Evolutionary conservation across 1,140 invertebrate species (phyloP).

Genomic region (Aphis gossypii): DNA sequence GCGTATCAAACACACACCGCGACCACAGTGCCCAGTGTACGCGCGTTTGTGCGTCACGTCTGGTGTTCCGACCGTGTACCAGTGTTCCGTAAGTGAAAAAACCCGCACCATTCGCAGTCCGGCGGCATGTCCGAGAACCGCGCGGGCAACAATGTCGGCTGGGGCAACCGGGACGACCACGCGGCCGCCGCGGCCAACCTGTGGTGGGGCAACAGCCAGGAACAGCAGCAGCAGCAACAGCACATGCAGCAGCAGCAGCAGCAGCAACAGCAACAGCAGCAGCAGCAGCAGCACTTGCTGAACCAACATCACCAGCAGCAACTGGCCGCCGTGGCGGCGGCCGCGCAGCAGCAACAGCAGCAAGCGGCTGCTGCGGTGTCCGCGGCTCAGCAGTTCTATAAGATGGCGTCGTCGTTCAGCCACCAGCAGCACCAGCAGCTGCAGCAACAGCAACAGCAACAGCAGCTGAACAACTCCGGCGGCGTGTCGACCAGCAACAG

Average conservation of each 20-base stretch:
- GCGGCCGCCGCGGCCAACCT: constrained; percentile 68
- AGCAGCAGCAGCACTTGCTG: constrained; percentile 68
- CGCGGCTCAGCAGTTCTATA: constrained; percentile 77
- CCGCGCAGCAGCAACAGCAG: constrained; percentile 65
- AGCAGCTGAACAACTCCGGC: constrained; percentile 62
- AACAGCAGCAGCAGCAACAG: constrained; percentile 46
- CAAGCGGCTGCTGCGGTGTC: constrained; percentile 65
- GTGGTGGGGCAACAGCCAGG: constrained; percentile 65
- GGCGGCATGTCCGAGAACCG: constrained; percentile 64
- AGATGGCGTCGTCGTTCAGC: constrained; percentile 82
- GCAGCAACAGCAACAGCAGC: constrained; percentile 66
- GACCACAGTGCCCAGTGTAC: constrained; percentile 16
- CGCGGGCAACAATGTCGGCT: constrained; percentile 67
- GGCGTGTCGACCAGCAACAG: constrained; percentile 54
- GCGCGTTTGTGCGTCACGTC: constrained; percentile 50
- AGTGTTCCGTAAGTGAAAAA: background rate
- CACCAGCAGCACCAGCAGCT: constrained; percentile 68
- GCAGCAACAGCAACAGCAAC: constrained; percentile 58
- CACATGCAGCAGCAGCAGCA: constrained; percentile 48
- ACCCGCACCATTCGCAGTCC: constrained; percentile 62
- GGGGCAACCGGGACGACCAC: constrained; percentile 59
- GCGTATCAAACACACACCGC: background rate
- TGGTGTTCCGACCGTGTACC: constrained; percentile 58
- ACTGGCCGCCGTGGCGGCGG: constrained; percentile 67
- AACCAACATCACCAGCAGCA: constrained; percentile 66